Base-by-base conservation (phyloP, 2,797 vertebrate species). In the Falco rusticolus region DNA sequence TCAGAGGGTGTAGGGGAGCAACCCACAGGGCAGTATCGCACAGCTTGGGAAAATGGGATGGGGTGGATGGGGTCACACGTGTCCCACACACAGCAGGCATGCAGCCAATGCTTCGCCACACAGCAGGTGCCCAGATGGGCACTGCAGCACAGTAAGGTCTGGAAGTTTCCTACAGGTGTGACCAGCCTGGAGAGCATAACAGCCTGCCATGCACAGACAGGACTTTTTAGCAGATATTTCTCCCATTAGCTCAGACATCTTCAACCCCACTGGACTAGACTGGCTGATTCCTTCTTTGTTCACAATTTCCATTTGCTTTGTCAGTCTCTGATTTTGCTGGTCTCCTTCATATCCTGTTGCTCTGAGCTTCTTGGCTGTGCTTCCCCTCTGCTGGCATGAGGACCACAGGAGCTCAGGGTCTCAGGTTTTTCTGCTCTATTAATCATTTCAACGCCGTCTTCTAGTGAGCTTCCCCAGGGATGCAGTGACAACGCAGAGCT, bases 321-420 rank as follows among this genome's bases (percentile, higher is more conserved):
- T 54, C 89, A 76, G 53, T 11, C 50, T 5, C 71, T 75, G 86
- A 60, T 92, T 60, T 59, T 56, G 45, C 34, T 26, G 53, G 5
- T 56, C 84, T 82, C 74, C 61, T 56, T 33, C 80, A 33, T 47
- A 39, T 54, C 85, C 92, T 22, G 61, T 15, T 65, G 61, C 89
- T 31, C 45, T 0, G 0, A 61, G 56, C 64, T 43, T 15, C 31
- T 70, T 20, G 34, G 59, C 70, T 50, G 47, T 5, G n/a, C 72
- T 66, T 53, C 41, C 53, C 34, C 61, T 37, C 54, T 14, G 6
- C 41, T 65, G 75, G 29, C 68, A 29, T 0, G 0, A 17, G 50
- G 29, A 3, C 9, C 68, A 25, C 18, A 33, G 50, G 18, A 64
- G 48, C 10, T 8, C 8, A 3, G 9, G 39, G 16, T 18, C 41